A percentile compares a stretch with the other conserved stretches of the same genome.
Evolutionary conservation across 2,888 invertebrate genomes (phyloP).

Genomic region (Microchrysa polita): DNA sequence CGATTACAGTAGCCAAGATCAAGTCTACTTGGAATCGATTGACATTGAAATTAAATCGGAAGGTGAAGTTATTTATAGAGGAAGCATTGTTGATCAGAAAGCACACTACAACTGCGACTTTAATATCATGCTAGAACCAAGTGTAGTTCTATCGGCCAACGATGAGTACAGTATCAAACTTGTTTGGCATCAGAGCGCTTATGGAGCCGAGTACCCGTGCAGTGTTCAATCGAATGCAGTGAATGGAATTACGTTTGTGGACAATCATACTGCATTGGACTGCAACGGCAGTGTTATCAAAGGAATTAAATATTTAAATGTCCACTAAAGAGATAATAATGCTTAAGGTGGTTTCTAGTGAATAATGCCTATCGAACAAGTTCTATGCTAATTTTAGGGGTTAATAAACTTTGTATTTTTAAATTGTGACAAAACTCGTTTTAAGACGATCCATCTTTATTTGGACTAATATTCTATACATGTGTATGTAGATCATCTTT

Average conservation of each 20-base stretch:
- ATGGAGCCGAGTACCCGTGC: slow-evolving; percentile 63
- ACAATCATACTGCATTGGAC: slow-evolving; percentile 54
- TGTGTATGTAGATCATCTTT: no score
- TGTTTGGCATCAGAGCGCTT: slow-evolving; percentile 58
- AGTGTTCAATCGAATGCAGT: slow-evolving; percentile 59
- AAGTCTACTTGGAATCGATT: slow-evolving; percentile 59
- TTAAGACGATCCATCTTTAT: background rate
- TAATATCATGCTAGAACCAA: slow-evolving; percentile 57
- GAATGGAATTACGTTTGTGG: slow-evolving; percentile 59
- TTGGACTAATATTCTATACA: no score
- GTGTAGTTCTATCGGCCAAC: slow-evolving; percentile 59
- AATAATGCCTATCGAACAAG: slow-evolving; percentile 12
- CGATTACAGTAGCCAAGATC: slow-evolving; percentile 40
- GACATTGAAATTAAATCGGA: slow-evolving; percentile 56
- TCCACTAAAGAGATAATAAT: slow-evolving; percentile 44
- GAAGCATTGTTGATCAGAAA: slow-evolving; percentile 44
- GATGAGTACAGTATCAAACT: slow-evolving; percentile 59
- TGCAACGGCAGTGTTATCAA: slow-evolving; percentile 59
- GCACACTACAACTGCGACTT: slow-evolving; percentile 60
- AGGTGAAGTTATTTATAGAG: slow-evolving; percentile 43
- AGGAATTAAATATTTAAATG: slow-evolving; percentile 59
- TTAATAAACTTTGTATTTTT: slow-evolving; percentile 41
- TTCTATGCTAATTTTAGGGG: slow-evolving; percentile 27
- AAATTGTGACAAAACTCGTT: slow-evolving; percentile 30
- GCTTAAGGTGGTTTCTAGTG: background rate